These are phyloP conservation scores for Tuberolachnus salignus DNA, from an alignment of 2,888 invertebrate species.

Conservation along the genomic window DNA sequence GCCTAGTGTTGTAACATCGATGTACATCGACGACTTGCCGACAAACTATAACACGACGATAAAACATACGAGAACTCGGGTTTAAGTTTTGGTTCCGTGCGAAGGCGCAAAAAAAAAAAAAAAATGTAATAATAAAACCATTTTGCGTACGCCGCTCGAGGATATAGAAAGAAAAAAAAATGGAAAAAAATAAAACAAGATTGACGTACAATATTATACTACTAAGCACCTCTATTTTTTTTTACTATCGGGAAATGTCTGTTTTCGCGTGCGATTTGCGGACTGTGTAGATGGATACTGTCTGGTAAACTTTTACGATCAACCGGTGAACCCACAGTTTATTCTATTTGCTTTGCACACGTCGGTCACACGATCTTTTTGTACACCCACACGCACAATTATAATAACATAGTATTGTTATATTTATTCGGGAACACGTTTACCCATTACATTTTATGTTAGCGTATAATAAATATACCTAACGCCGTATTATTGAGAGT, in stretches of 20 bases:
- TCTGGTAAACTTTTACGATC: constrained; percentile 32
- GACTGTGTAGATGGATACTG: neutral
- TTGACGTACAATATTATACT: constrained; percentile 17
- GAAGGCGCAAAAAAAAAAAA: neutral
- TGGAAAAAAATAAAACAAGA: constrained; percentile 8
- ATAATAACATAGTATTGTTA: too few relatives aligned
- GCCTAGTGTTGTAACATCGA: neutral
- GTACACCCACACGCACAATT: too few relatives aligned
- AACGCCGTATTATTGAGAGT: neutral
- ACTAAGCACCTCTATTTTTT: constrained; percentile 36
- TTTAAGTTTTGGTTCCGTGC: constrained; percentile 17
- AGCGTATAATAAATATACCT: neutral
- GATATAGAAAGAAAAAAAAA: constrained; percentile 18
- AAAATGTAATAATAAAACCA: constrained; percentile 25
- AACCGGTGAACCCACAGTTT: neutral
- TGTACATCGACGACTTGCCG: neutral
- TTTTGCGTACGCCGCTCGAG: constrained; percentile 27
- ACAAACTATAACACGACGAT: neutral
- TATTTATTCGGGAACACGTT: neutral
- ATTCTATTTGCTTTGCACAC: constrained; percentile 33
- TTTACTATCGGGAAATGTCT: constrained; percentile 47
- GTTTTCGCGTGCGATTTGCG: constrained; percentile 35
- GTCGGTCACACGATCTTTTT: too few relatives aligned
- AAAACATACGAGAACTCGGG: constrained; percentile 6
- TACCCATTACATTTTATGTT: neutral